These are phyloP conservation scores for Drusus annulatus DNA, from an alignment of 1,140 invertebrate species.

Conservation along the genomic window DNA sequence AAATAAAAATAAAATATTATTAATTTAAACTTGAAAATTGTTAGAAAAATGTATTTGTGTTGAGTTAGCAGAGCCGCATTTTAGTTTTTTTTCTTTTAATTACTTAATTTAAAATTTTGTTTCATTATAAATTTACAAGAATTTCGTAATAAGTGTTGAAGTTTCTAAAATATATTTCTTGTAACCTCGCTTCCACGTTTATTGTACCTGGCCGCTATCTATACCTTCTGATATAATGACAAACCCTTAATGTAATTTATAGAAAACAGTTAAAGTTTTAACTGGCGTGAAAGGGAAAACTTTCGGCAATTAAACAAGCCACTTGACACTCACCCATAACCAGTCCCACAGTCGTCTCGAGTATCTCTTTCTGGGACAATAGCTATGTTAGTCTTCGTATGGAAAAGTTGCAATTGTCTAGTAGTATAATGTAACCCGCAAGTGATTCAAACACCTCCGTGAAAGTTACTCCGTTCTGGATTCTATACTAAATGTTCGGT, in stretches of 20 bases:
- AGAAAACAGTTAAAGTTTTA: constrained; percentile 20
- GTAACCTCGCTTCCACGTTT: no score
- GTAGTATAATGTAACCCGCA: constrained; percentile 14
- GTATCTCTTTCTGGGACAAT: neutral
- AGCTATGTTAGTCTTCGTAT: neutral
- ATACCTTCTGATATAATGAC: no score
- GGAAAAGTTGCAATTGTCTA: constrained; percentile 12
- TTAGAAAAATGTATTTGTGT: no score
- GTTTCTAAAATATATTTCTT: no score
- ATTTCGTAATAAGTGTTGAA: no score
- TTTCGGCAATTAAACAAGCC: constrained; percentile 18
- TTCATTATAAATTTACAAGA: no score
- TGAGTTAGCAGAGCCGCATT: no score
- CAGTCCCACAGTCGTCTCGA: neutral
- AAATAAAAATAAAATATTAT: no score
- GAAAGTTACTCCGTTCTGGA: constrained; percentile 9
- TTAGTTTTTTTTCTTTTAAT: no score
- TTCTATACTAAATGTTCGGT: neutral
- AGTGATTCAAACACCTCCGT: constrained; percentile 13
- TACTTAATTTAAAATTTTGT: no score
- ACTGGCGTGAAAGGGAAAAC: constrained; percentile 1
- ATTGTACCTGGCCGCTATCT: no score
- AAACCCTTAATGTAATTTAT: neutral
- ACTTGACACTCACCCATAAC: neutral
- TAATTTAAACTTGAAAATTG: no score